These are phyloP conservation scores for Drosophila diplacantha DNA, from an alignment of 2,888 invertebrate genomes.

Conservation along the genomic window DNA sequence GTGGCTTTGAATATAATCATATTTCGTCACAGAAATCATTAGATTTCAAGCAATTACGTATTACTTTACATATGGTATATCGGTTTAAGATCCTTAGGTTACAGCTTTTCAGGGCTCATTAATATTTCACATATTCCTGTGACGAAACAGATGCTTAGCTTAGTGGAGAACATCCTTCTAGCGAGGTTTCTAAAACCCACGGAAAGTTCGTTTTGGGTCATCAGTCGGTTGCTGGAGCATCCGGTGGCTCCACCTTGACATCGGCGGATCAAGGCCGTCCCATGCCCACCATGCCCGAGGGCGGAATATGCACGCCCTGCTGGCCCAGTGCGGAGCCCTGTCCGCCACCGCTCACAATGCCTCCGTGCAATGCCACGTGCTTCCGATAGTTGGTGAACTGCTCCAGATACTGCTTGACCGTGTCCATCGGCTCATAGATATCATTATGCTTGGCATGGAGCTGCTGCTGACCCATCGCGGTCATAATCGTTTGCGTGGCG, in stretches of 20 bases:
- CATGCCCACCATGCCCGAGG: conserved; percentile 32
- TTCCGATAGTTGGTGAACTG: conserved; percentile 94
- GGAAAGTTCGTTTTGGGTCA: neutral
- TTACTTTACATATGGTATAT: conserved; percentile 3
- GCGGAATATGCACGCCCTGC: conserved; percentile 42
- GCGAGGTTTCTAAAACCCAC: neutral
- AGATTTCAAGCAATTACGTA: conserved; percentile 4
- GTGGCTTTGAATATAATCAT: neutral
- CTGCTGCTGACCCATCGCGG: conserved; percentile 74
- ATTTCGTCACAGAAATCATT: neutral
- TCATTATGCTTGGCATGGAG: conserved; percentile 75
- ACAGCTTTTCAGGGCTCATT: neutral
- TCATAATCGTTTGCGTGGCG: conserved; percentile 72
- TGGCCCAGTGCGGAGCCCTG: conserved; percentile 8
- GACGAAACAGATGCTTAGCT: neutral
- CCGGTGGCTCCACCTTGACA: conserved; percentile 62
- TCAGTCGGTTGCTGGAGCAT: conserved; percentile 27
- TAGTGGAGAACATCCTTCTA: neutral
- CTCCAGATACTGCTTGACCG: conserved; percentile 95
- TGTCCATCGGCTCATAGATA: conserved; percentile 91
- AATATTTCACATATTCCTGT: neutral
- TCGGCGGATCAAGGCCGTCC: conserved; percentile 62
- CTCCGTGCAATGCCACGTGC: conserved; percentile 74
- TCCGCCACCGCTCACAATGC: conserved; percentile 19
- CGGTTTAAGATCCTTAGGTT: neutral